Conservation (phyloP, 2,113 vertebrate species). For the Prunella himalayana region DNA sequence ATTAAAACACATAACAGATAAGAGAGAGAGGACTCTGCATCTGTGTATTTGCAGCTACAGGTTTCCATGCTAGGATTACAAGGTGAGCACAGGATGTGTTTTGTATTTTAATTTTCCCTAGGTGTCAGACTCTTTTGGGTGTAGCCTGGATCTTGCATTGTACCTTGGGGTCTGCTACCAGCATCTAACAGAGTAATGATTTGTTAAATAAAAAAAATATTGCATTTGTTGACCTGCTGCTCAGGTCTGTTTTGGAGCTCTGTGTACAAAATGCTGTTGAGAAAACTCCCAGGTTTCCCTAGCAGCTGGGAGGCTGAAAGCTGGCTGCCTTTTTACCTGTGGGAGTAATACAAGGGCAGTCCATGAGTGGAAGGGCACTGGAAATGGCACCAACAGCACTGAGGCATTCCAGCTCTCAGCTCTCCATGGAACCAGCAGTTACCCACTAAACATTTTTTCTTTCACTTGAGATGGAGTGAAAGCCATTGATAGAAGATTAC, state of each 20-base stretch:
- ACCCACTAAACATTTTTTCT: neutral
- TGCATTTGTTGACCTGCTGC: neutral
- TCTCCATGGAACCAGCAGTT: neutral
- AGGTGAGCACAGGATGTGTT: neutral
- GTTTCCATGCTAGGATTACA: neutral
- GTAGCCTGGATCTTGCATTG: neutral
- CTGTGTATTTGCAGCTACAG: neutral
- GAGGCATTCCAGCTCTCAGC: neutral
- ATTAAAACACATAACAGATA: neutral
- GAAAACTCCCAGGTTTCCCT: neutral
- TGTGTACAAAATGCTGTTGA: neutral
- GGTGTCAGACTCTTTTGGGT: neutral
- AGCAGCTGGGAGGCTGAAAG: neutral
- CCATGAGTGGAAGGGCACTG: neutral
- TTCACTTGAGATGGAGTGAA: neutral
- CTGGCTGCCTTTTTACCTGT: neutral
- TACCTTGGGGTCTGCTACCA: neutral
- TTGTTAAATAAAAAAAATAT: neutral
- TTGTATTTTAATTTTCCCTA: neutral
- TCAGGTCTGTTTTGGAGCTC: neutral
- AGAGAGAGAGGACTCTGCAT: neutral
- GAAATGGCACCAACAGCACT: neutral
- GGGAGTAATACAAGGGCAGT: neutral
- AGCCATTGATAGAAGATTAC: neutral
- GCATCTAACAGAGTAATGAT: neutral